Evolutionary conservation across 2,888 invertebrate genomes (phyloP), one percentile per base, ranked within the genome.

Genomic region (Myopa testacea): DNA sequence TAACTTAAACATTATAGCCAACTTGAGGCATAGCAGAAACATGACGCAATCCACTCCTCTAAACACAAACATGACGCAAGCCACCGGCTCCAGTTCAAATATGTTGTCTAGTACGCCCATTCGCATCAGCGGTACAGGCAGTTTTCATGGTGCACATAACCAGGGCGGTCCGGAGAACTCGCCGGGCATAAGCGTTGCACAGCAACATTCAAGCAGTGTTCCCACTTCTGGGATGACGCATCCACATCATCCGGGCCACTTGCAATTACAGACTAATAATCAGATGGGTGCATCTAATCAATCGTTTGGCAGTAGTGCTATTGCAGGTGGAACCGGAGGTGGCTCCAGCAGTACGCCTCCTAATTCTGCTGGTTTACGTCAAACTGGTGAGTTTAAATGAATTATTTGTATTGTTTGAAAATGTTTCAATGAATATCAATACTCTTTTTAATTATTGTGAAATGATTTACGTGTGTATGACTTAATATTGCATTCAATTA

Each of bases 361-460:
- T 1, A 87, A 86, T 75, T 88, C 88, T 74, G 88, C 88, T 74
- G 87, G 88, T 37, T 82, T 85, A 50, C 84, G 86, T 73, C 87
- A 87, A 82, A 78, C 86, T 45, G 87, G 87, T 87, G 83, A 87
- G 86, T 85, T 70, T 74, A 68, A 73, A 71, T 3, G 10, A 19
- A 67, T 14, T 55, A 16, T 55, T n/a, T 55, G 4, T 55, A n/a
- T 16, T n/a, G 14, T n/a, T 55, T 65, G 55, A 55, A 55, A 58
- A 58, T 58, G 5, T n/a, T 58, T 58, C 58, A 58, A n/a, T 4
- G 5, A 58, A n/a, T 58, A 5, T 58, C 26, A 26, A 26, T 26
- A 26, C 26, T 26, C 1, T 26, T 26, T 26, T 26, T 26, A 26
- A 26, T 26, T 26, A 26, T 26, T 26, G 8, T 69, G 8, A 69